Percentiles rank a stretch among this genome's conserved stretches.
phyloP scores from a whole-genome alignment of 53 echinoderm and acorn worm species.

The Patiria pectinifera region DNA sequence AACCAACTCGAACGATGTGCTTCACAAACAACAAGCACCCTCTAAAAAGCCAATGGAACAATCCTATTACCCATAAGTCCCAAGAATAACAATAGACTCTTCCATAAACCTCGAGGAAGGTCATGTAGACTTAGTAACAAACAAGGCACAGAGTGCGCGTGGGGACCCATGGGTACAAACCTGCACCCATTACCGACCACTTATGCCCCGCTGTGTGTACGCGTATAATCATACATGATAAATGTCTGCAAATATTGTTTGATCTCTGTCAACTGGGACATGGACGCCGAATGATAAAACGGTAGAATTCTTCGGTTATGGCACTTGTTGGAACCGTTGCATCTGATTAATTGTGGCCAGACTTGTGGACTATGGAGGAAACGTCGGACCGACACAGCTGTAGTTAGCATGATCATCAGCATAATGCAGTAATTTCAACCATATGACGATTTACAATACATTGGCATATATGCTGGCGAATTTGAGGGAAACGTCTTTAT shows the following conservation, averaged over 20 bases:
- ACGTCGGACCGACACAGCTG: background rate
- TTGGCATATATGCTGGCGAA: too few relatives aligned
- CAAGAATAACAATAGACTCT: background rate
- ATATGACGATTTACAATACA: too few relatives aligned
- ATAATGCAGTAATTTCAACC: too few relatives aligned
- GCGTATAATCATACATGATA: background rate
- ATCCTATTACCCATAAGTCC: slow-evolving; percentile 12
- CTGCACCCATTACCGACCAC: background rate
- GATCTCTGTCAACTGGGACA: background rate
- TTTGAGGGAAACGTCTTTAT: too few relatives aligned
- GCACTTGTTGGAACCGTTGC: background rate
- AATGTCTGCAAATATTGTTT: slow-evolving; percentile 7
- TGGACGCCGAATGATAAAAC: slow-evolving; percentile 1
- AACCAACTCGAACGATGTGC: background rate
- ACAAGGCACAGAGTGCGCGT: slow-evolving; percentile 4
- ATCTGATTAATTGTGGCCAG: background rate
- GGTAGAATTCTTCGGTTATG: background rate
- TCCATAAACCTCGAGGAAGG: slow-evolving; percentile 33
- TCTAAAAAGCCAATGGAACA: slow-evolving; percentile 35
- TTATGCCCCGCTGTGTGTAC: background rate
- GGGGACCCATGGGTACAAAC: background rate
- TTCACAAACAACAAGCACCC: background rate
- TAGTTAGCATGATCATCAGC: background rate
- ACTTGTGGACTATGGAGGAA: background rate
- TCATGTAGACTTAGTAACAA: slow-evolving; percentile 38